Conservation (phyloP, 2,888 invertebrate genomes). For the Apotomis turbidana region DNA sequence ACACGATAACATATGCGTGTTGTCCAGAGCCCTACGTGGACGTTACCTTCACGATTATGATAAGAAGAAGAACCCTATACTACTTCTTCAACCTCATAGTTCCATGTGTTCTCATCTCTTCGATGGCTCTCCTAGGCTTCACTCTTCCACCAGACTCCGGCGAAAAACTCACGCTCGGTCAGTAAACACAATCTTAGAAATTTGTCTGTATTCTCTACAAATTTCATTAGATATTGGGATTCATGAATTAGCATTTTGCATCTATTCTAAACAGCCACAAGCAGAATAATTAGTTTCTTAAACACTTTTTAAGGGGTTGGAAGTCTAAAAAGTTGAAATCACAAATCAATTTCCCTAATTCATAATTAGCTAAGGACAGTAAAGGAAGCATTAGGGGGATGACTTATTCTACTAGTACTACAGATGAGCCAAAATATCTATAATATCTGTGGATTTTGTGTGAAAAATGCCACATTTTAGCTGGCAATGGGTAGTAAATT, state of each 20-base stretch:
- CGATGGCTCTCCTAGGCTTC: slow-evolving; percentile 99
- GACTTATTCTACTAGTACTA: too few relatives aligned
- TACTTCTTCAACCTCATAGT: slow-evolving; percentile 99
- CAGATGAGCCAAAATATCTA: too few relatives aligned
- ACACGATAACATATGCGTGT: slow-evolving; percentile 95
- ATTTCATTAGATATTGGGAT: not conserved
- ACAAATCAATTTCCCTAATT: not conserved
- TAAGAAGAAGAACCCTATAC: slow-evolving; percentile 97
- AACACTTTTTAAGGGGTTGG: not conserved
- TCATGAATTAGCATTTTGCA: slow-evolving; percentile 7
- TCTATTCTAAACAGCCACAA: not conserved
- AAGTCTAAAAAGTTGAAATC: not conserved
- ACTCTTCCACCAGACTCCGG: slow-evolving; percentile 99
- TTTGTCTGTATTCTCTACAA: not conserved
- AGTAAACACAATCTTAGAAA: slow-evolving; percentile 58
- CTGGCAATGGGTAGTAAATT: too few relatives aligned
- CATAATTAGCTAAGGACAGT: not conserved
- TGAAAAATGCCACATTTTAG: too few relatives aligned
- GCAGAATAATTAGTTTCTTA: not conserved
- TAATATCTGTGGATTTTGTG: too few relatives aligned
- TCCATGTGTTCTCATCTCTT: slow-evolving; percentile 99
- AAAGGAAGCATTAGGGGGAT: too few relatives aligned
- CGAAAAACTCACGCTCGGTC: slow-evolving; percentile 97
- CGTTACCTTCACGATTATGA: slow-evolving; percentile 98
- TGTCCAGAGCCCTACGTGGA: slow-evolving; percentile 97